Base-by-base conservation (phyloP, 2,797 vertebrate species). In the Xerus rutilus region DNA sequence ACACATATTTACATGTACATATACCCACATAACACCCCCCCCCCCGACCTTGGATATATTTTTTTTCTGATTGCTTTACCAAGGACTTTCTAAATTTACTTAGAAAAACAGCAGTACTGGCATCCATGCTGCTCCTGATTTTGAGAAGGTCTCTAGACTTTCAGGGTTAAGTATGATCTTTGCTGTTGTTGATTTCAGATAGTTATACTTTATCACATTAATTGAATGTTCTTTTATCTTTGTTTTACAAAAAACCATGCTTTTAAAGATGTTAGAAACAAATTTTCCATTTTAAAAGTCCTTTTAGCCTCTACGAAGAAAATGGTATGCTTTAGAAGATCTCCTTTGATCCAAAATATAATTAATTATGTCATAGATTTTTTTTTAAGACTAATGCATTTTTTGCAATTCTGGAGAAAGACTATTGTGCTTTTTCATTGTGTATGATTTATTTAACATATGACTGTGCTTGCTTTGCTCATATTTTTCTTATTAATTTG, bases 361-460 rank as follows among this genome's bases (percentile, higher is more conserved):
- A 73, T 93, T 47, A 81, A 73, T 93, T 74, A 67, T 23, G 21
- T 30, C 32, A 62, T 52, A 90, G 67, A 45, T 81, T 88, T 62
- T 76, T 76, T 59, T 52, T 73, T 32, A 57, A 35, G 32, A 67
- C n/a, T 30, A 32, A 85, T 86, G 18, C 14, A 74, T 59, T 93
- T 90, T 90, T 95, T 81, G n/a, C 13, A 67, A 49, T 89, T 95
- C 49, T 85, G 21, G 65, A 67, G 57, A 79, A 79, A 79, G 47
- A 73, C 32, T 47, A 6, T 78, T 74, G 57, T 86, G 69, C 1
- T 73, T 81, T 89, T 87, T 78, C 30, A 52, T 30, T 69, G 28
- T 13, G 18, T 67, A 28, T 86, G 49, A 69, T 69, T 93, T 86
- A 90, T 90, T 67, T 81, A 62, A 11, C 57, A 10, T 72, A n/a